Conservation (phyloP, 2,888 invertebrate genomes). For the Neelides folsomi region DNA sequence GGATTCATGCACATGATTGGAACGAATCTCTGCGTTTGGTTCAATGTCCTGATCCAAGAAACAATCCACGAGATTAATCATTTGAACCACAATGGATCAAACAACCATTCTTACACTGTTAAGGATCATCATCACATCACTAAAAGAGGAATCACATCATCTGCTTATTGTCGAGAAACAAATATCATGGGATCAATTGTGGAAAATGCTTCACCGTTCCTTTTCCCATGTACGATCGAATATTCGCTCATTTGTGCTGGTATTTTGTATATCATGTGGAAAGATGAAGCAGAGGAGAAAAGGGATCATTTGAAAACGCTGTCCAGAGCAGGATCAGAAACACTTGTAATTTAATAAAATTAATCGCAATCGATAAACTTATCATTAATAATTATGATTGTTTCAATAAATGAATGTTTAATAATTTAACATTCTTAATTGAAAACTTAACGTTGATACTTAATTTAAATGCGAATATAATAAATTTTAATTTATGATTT, state of each 20-base stretch:
- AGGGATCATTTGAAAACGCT: too few relatives aligned
- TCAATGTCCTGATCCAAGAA: slow-evolving; percentile 41
- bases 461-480: too few relatives aligned
- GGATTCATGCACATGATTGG: slow-evolving; percentile 47
- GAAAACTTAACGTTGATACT: too few relatives aligned
- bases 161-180: slow-evolving; percentile 55
- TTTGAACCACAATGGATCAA: slow-evolving; percentile 28
- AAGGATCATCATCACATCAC: slow-evolving; percentile 33
- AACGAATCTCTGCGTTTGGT: slow-evolving; percentile 45
- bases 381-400: background rate
- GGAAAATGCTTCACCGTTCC: slow-evolving; percentile 59
- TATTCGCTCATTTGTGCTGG: slow-evolving; percentile 84
- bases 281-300: slow-evolving; percentile 15
- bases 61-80: slow-evolving; percentile 40
- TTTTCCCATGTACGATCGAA: slow-evolving; percentile 82
- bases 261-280: slow-evolving; percentile 61
- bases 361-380: too few relatives aligned
- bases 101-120: slow-evolving; percentile 33
- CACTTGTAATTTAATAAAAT: slow-evolving; percentile 10
- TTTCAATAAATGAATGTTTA: too few relatives aligned
- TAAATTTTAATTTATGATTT: too few relatives aligned
- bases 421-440: too few relatives aligned
- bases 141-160: too few relatives aligned
- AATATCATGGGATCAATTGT: slow-evolving; percentile 50
- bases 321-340: too few relatives aligned